phyloP scores from a whole-genome alignment of 2,113 vertebrate genomes.

The Loxodonta africana region DNA sequence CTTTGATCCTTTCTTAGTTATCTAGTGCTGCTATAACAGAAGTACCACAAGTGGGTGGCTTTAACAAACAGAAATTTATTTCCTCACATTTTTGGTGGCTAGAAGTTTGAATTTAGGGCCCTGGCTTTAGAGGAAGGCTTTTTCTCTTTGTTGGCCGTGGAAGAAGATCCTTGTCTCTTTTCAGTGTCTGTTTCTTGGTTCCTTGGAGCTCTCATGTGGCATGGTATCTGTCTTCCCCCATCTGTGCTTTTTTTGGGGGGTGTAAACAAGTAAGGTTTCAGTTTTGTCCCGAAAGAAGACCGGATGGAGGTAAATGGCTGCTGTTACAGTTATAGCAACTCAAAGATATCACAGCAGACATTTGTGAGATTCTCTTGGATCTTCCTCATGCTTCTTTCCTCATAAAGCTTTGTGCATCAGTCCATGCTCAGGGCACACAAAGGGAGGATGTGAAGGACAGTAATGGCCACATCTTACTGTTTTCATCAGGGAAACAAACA shows the following conservation, averaged over 20 bases:
- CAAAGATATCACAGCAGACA: not conserved
- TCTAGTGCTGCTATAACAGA: no score
- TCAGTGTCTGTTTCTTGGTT: no score
- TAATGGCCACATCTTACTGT: not conserved
- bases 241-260: not conserved
- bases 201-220: no score
- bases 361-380: not conserved
- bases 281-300: constrained; percentile 22
- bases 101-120: no score
- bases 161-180: no score
- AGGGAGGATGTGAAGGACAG: not conserved
- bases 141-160: no score
- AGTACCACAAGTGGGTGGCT: no score
- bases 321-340: not conserved
- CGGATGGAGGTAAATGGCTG: not conserved
- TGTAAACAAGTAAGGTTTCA: not conserved
- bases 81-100: no score
- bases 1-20: not conserved
- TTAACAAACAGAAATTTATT: no score
- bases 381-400: not conserved
- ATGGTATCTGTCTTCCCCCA: no score
- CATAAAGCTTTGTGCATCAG: not conserved
- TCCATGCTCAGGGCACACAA: not conserved
- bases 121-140: no score
- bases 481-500: not conserved